Conservation (phyloP, 2,113 vertebrate genomes). For the Pluvialis apricaria region DNA sequence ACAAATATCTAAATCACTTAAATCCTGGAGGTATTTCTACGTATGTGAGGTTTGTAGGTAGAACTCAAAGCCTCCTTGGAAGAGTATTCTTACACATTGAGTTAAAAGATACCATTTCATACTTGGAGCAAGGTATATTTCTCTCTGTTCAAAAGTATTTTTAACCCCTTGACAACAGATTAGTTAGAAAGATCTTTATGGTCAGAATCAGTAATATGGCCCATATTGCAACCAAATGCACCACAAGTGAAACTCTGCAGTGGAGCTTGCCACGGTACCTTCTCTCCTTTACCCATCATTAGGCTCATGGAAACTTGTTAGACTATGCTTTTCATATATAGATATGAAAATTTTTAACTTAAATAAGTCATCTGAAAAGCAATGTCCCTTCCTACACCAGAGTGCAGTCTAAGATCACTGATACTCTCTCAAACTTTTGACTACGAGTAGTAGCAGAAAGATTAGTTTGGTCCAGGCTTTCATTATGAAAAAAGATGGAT, state of each 20-base stretch:
- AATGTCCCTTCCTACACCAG: background rate
- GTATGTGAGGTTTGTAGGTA: background rate
- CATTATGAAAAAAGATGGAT: background rate
- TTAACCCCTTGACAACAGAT: background rate
- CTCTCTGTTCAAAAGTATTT: background rate
- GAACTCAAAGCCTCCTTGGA: background rate
- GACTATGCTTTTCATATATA: background rate
- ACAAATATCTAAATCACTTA: background rate
- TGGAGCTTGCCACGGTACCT: background rate
- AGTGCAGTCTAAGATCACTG: background rate
- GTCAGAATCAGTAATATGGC: background rate
- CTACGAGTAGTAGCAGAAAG: background rate
- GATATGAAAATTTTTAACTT: background rate
- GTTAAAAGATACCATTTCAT: background rate
- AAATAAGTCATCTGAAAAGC: background rate
- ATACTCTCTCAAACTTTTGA: background rate
- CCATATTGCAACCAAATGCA: background rate
- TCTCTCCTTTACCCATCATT: background rate
- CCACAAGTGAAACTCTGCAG: background rate
- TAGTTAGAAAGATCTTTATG: background rate
- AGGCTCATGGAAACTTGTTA: background rate
- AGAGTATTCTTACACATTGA: background rate
- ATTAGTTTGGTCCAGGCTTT: background rate
- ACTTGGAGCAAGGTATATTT: background rate
- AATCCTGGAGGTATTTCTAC: background rate